phyloP scores from a whole-genome alignment of 2,888 invertebrate genomes.

The Gibbula magus region DNA sequence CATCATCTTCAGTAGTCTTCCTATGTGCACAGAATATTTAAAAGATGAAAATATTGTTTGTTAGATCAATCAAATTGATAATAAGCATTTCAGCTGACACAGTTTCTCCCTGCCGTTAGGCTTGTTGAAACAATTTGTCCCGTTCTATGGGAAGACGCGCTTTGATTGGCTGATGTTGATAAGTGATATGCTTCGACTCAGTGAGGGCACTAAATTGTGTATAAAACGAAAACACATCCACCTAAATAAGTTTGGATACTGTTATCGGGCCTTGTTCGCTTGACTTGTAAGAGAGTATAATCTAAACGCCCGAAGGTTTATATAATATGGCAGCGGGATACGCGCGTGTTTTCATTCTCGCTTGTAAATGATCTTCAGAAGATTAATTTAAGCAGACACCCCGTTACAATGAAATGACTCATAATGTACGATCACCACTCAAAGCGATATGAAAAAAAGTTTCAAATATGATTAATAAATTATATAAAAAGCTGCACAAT shows the following conservation, averaged over 20 bases:
- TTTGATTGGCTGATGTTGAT: conserved; percentile 65
- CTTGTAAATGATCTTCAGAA: too few species aligned
- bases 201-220: conserved; percentile 29
- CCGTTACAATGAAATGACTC: not conserved
- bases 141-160: conserved; percentile 51
- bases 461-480: too few species aligned
- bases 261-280: not conserved
- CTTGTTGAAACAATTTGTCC: conserved; percentile 62
- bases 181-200: conserved; percentile 55
- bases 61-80: not conserved
- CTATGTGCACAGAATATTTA: conserved; percentile 14
- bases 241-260: conserved; percentile 21
- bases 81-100: not conserved
- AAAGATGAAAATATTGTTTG: not conserved
- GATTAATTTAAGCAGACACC: not conserved
- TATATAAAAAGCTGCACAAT: too few species aligned
- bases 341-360: not conserved
- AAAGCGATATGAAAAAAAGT: too few species aligned
- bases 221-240: conserved; percentile 14
- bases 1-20: conserved; percentile 32
- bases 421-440: not conserved
- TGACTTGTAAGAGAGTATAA: conserved; percentile 14
- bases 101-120: conserved; percentile 46
- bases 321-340: not conserved
- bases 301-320: conserved; percentile 11